These are phyloP conservation scores for Grammomys surdaster DNA, from an alignment of 2,113 vertebrate genomes.

Conservation along the genomic window DNA sequence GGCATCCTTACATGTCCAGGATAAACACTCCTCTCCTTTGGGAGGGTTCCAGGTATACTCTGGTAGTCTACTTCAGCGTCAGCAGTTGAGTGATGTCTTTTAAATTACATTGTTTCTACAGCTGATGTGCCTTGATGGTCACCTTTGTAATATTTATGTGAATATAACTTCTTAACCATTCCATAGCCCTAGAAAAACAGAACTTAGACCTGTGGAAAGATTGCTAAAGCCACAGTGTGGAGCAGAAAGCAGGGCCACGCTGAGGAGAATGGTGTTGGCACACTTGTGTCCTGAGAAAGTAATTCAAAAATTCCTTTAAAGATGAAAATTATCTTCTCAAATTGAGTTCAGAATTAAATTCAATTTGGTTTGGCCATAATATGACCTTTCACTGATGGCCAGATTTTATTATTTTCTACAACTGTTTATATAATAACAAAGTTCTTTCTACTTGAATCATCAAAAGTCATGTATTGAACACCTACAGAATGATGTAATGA, in stretches of 20 bases:
- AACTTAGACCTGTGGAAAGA: neutral
- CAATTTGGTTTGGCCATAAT: neutral
- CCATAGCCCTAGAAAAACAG: constrained; percentile 33
- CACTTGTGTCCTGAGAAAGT: neutral
- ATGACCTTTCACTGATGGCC: neutral
- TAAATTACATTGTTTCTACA: constrained; percentile 44
- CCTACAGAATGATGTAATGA: neutral
- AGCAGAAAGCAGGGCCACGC: neutral
- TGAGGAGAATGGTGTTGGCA: neutral
- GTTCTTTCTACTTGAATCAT: neutral
- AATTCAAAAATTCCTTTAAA: neutral
- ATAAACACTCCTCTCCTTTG: neutral
- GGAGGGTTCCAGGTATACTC: neutral
- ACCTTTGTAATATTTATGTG: constrained; percentile 36
- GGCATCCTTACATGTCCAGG: neutral
- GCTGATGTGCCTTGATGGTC: neutral
- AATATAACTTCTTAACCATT: constrained; percentile 32
- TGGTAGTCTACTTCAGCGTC: neutral
- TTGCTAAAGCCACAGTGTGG: neutral
- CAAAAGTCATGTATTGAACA: neutral
- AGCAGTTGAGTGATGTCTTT: neutral
- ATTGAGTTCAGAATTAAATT: constrained; percentile 39
- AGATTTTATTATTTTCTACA: constrained; percentile 28
- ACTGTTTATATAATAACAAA: constrained; percentile 30
- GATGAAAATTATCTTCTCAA: neutral